These are phyloP conservation scores for Crax fasciolata DNA, from an alignment of 2,797 vertebrate species.

Conservation along the genomic window DNA sequence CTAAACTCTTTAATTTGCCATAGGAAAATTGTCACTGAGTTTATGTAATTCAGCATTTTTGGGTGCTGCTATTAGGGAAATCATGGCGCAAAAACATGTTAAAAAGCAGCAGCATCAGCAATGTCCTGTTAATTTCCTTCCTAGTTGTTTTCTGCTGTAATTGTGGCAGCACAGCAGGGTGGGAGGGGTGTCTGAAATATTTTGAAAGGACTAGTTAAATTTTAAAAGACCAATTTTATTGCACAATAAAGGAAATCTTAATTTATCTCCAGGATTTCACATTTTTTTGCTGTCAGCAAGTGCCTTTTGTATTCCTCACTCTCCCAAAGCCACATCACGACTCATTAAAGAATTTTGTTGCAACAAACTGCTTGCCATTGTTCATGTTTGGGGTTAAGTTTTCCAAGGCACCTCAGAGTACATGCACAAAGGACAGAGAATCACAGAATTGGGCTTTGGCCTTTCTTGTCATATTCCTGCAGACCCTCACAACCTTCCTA, in stretches of 20 bases:
- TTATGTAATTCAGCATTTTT: background rate
- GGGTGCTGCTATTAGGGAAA: background rate
- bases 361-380: background rate
- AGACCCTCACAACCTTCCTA: too few species aligned
- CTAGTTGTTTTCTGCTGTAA: background rate
- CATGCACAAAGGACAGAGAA: background rate
- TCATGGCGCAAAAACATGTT: background rate
- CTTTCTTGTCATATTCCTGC: too few species aligned
- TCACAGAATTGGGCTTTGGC: too few species aligned
- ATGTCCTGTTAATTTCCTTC: background rate
- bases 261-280: conserved; percentile 32
- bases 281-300: background rate
- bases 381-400: background rate
- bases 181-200: background rate
- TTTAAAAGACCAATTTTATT: conserved; percentile 40
- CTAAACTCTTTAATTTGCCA: background rate
- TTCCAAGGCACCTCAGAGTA: background rate
- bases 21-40: background rate
- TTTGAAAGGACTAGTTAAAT: conserved; percentile 44
- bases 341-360: conserved; percentile 24
- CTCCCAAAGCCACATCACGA: background rate
- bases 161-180: background rate
- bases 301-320: conserved; percentile 29
- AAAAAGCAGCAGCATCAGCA: background rate
- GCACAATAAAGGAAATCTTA: conserved; percentile 56